A percentile compares a stretch with the other conserved stretches of the same genome.
These are phyloP conservation scores for Aphidius ervi DNA, from an alignment of 1,140 invertebrate species.

Conservation along the genomic window DNA sequence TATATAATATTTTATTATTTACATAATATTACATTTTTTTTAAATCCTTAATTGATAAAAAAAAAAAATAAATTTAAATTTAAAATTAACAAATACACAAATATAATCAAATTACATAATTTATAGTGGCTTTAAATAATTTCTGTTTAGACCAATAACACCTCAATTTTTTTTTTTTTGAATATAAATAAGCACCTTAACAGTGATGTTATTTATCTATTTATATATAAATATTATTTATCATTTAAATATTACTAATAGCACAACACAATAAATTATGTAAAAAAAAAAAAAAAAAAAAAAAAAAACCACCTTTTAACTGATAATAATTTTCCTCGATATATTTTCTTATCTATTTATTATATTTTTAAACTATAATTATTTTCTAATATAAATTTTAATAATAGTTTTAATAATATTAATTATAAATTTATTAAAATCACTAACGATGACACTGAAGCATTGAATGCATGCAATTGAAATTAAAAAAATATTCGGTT, in stretches of 20 bases:
- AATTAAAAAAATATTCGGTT: too few species aligned
- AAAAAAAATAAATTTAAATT: too few species aligned
- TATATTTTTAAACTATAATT: not conserved
- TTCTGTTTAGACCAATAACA: constrained; percentile 20
- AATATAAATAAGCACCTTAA: constrained; percentile 6
- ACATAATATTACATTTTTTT: too few species aligned
- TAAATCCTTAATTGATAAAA: not conserved
- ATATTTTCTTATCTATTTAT: not conserved
- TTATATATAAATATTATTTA: constrained; percentile 5
- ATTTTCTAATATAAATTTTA: not conserved
- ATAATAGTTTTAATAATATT: too few species aligned
- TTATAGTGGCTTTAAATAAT: constrained; percentile 24
- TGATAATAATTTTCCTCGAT: not conserved
- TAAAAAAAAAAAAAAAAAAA: constrained; percentile 4
- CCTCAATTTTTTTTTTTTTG: constrained; percentile 15
- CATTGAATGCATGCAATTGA: too few species aligned
- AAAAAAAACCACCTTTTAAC: too few species aligned
- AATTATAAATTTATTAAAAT: too few species aligned
- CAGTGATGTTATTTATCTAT: constrained; percentile 13
- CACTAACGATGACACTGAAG: too few species aligned
- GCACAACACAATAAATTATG: constrained; percentile 17
- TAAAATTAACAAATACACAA: not conserved
- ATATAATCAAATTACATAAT: constrained; percentile 15
- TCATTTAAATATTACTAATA: constrained; percentile 9
- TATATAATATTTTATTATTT: not conserved